A percentile compares a stretch with the other conserved stretches of the same genome.
These are phyloP conservation scores for Hydrotaea cyrtoneurina DNA, from an alignment of 2,888 invertebrate genomes.

Conservation along the genomic window DNA sequence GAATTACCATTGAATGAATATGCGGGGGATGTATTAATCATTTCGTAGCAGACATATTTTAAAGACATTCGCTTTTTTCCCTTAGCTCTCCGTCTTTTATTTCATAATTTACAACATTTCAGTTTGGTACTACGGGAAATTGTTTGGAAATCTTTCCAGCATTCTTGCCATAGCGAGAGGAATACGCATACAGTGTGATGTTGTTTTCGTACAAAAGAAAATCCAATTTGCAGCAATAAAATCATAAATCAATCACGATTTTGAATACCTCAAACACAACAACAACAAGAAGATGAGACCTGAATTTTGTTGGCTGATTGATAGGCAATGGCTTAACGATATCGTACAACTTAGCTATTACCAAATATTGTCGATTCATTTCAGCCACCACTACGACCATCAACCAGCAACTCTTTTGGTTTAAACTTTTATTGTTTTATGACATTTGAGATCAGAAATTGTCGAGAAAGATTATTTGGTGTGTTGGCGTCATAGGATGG, in stretches of 20 bases:
- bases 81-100: no score
- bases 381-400: not conserved
- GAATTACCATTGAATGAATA: not conserved
- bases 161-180: not conserved
- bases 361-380: not conserved
- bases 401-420: not conserved
- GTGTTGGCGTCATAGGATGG: conserved; percentile 43
- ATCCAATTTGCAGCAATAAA: conserved; percentile 63
- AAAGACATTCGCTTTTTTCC: conserved; percentile 26
- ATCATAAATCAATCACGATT: conserved; percentile 57
- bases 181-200: no score
- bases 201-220: not conserved
- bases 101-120: conserved; percentile 42
- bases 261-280: conserved; percentile 27
- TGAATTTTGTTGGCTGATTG: not conserved
- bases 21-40: conserved; percentile 52
- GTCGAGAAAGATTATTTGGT: conserved; percentile 26
- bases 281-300: not conserved
- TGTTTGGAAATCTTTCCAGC: not conserved
- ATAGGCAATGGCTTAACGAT: not conserved
- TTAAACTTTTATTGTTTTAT: conserved; percentile 54
- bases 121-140: not conserved
- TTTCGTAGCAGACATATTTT: conserved; percentile 18
- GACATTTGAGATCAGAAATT: conserved; percentile 47
- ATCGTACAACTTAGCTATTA: conserved; percentile 14